Percentiles rank a stretch among this genome's conserved stretches.
These are phyloP conservation scores for Miichthys miiuy DNA, from an alignment of 2,797 vertebrate genomes.

Conservation along the genomic window DNA sequence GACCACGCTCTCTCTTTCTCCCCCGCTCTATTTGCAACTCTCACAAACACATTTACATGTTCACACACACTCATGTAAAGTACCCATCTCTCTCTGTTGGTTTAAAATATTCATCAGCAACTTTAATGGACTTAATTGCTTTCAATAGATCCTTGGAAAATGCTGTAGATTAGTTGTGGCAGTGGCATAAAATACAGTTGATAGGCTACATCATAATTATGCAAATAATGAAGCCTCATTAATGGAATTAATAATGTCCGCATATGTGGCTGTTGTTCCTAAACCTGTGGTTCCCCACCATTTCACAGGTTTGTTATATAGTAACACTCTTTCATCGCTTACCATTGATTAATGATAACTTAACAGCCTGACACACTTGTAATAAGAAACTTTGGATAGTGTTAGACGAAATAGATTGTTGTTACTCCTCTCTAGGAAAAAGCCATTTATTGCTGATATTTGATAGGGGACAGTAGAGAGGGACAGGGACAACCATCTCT, in stretches of 20 bases:
- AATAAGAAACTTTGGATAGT: not conserved
- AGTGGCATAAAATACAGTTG: constrained; percentile 25
- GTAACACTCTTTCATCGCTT: not conserved
- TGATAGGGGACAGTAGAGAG: not conserved
- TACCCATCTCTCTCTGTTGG: constrained; percentile 49
- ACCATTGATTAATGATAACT: not conserved
- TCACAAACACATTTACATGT: constrained; percentile 33
- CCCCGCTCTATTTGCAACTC: constrained; percentile 19
- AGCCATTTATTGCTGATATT: not conserved
- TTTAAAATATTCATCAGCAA: constrained; percentile 70
- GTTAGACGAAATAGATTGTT: not conserved
- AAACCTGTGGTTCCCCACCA: not conserved
- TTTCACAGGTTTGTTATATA: not conserved
- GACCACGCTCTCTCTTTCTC: constrained; percentile 6
- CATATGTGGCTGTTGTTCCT: not conserved
- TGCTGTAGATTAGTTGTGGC: constrained; percentile 61
- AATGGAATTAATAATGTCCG: constrained; percentile 17
- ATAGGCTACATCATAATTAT: constrained; percentile 33
- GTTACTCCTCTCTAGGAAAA: not conserved
- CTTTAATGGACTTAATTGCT: constrained; percentile 74
- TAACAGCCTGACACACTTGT: not conserved
- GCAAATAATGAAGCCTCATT: constrained; percentile 29
- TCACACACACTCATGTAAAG: constrained; percentile 14
- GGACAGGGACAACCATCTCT: not conserved
- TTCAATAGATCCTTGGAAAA: constrained; percentile 67